Conservation (phyloP, 2,888 invertebrate species). For the Morpho deidamia region DNA sequence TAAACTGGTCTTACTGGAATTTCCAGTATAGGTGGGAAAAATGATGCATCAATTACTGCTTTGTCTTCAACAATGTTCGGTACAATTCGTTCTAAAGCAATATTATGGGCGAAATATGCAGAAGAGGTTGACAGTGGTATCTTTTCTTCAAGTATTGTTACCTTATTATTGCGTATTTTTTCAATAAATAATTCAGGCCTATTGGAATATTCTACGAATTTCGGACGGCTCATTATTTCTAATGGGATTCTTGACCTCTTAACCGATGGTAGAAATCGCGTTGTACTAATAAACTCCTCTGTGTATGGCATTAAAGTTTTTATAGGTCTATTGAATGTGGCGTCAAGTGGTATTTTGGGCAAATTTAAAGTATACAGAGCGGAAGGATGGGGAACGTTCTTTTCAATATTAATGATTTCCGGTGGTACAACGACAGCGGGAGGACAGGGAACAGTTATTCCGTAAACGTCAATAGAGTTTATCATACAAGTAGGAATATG, state of each 20-base stretch:
- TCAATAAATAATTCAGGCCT: not conserved
- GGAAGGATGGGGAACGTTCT: not conserved
- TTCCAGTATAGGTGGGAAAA: not conserved
- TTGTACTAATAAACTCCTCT: slow-evolving; percentile 4
- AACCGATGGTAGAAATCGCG: slow-evolving; percentile 12
- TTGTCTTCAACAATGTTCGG: slow-evolving; percentile 7
- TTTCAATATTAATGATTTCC: not conserved
- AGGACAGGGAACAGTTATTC: slow-evolving; percentile 7
- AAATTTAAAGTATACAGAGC: not conserved
- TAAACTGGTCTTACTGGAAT: slow-evolving; percentile 8
- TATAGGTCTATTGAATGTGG: not conserved
- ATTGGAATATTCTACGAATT: not conserved
- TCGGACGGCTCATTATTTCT: not conserved
- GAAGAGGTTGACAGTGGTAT: slow-evolving; percentile 6
- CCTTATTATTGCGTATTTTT: slow-evolving; percentile 1
- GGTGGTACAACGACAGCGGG: slow-evolving; percentile 1
- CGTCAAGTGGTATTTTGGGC: slow-evolving; percentile 9
- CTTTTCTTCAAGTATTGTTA: not conserved
- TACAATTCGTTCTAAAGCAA: slow-evolving; percentile 10
- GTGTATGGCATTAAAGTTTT: slow-evolving; percentile 7
- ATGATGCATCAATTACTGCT: not conserved
- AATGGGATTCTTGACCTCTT: slow-evolving; percentile 3
- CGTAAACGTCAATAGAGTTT: not conserved
- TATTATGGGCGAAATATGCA: slow-evolving; percentile 11
- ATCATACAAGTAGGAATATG: slow-evolving; percentile 3